These are phyloP conservation scores for Dinocampus coccinellae DNA, from an alignment of 2,888 invertebrate species.

Conservation along the genomic window DNA sequence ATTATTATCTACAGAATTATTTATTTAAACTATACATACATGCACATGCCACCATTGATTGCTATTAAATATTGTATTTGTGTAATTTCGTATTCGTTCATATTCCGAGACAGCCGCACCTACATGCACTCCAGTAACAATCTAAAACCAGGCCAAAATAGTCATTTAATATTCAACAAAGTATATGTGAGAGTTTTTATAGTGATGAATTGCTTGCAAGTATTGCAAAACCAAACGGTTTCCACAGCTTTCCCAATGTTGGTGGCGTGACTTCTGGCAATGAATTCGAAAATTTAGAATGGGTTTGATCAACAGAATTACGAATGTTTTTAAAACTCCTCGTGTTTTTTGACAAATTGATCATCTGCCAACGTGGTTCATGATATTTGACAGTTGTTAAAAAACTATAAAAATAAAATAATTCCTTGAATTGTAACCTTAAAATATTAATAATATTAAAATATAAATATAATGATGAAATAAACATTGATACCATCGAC, in stretches of 20 bases:
- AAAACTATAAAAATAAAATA: constrained; percentile 50
- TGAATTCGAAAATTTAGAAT: constrained; percentile 35
- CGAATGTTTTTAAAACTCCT: constrained; percentile 52
- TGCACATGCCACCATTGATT: constrained; percentile 45
- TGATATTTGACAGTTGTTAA: constrained; percentile 50
- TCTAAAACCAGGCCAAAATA: constrained; percentile 69
- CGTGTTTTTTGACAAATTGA: constrained; percentile 46
- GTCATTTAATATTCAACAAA: constrained; percentile 55
- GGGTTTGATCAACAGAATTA: constrained; percentile 34
- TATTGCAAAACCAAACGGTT: constrained; percentile 77
- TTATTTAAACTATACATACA: constrained; percentile 44
- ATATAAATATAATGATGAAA: neutral
- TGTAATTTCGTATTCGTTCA: constrained; percentile 73
- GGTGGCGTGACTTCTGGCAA: constrained; percentile 70
- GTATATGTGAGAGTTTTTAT: neutral
- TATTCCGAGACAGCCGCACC: constrained; percentile 91
- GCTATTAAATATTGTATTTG: constrained; percentile 51
- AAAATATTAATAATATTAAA: neutral
- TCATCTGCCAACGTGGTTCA: constrained; percentile 47
- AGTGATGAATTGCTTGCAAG: constrained; percentile 70
- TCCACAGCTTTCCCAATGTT: constrained; percentile 71
- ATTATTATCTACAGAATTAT: neutral
- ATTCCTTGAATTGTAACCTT: constrained; percentile 29
- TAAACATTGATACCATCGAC: constrained; percentile 52
- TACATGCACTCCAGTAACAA: constrained; percentile 78